These are phyloP conservation scores for Apotomis capreana DNA, from an alignment of 2,888 invertebrate genomes.

Conservation along the genomic window DNA sequence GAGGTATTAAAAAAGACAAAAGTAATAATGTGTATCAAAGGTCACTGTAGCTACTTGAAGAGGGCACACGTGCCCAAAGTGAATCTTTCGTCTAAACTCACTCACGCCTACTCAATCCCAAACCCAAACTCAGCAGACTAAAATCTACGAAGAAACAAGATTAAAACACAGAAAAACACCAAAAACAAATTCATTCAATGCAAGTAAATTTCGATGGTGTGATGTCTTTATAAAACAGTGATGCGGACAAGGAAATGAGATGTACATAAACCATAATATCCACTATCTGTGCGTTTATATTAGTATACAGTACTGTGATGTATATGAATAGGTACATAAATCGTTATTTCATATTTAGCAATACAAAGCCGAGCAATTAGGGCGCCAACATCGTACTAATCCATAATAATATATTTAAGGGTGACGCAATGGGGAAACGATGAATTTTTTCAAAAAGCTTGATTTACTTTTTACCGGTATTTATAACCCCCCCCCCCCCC, in stretches of 20 bases:
- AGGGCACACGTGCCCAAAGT: background rate
- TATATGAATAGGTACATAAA: constrained; percentile 46
- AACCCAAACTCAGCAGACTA: constrained; percentile 43
- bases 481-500: no score
- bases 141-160: constrained; percentile 46
- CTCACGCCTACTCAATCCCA: constrained; percentile 29
- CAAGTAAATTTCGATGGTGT: constrained; percentile 82
- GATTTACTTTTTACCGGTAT: no score
- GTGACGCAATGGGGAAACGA: no score
- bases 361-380: constrained; percentile 54
- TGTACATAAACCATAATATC: constrained; percentile 42
- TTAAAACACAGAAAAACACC: constrained; percentile 53
- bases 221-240: constrained; percentile 65
- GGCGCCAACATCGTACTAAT: constrained; percentile 52
- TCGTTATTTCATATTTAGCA: constrained; percentile 53
- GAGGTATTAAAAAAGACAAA: background rate
- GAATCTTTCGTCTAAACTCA: constrained; percentile 5
- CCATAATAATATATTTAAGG: constrained; percentile 38
- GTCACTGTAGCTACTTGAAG: constrained; percentile 12
- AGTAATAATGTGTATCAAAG: constrained; percentile 1
- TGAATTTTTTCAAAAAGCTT: no score
- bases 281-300: constrained; percentile 44
- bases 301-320: constrained; percentile 46
- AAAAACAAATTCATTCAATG: constrained; percentile 61
- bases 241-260: constrained; percentile 31